Evolutionary conservation across 2,797 vertebrate genomes (phyloP).

Genomic region (Mergus octosetaceus): DNA sequence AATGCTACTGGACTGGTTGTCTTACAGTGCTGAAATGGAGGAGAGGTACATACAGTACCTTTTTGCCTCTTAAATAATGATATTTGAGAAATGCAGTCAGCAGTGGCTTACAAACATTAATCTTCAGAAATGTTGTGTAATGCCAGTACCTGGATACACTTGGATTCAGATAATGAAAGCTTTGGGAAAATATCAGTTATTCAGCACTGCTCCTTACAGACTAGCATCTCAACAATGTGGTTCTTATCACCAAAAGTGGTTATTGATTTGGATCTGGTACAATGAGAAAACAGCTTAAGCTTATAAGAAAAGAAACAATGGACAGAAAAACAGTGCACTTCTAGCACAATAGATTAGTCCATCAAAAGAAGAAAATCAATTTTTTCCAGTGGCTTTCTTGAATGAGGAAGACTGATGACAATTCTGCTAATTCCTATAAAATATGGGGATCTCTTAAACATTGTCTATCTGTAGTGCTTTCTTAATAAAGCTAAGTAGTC

Average conservation of each 20-base stretch:
- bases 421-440: neutral
- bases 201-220: neutral
- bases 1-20: neutral
- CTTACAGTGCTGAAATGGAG: neutral
- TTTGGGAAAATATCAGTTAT: neutral
- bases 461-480: neutral
- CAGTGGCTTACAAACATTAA: neutral
- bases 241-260: neutral
- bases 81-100: neutral
- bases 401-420: neutral
- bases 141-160: neutral
- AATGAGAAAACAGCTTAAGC: neutral
- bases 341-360: neutral
- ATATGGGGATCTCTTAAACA: neutral
- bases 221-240: accelerated
- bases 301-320: accelerated
- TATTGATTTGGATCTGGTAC: neutral
- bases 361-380: neutral
- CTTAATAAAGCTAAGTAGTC: neutral
- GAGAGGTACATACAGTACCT: neutral
- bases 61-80: neutral
- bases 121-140: neutral
- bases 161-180: neutral
- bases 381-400: neutral
- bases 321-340: neutral